phyloP scores from a whole-genome alignment of 2,113 vertebrate species.

The Oncorhynchus kisutch region DNA sequence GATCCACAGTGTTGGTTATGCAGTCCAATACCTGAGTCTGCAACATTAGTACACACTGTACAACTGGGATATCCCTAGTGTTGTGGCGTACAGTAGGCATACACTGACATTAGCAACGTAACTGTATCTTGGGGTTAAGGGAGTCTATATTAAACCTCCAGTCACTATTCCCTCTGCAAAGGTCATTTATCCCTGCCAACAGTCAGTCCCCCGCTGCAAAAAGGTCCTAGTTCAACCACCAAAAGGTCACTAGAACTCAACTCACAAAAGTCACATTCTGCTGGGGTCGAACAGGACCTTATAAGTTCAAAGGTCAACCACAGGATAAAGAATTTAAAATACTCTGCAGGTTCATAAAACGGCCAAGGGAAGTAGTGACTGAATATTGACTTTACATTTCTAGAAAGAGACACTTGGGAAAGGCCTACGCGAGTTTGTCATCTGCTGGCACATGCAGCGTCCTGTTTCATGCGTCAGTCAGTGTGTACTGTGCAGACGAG shows the following conservation, averaged over 20 bases:
- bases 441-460: neutral
- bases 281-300: constrained; percentile 36
- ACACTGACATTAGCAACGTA: constrained; percentile 67
- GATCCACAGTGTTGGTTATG: neutral
- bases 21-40: constrained; percentile 1
- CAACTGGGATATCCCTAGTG: neutral
- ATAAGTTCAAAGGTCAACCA: constrained; percentile 19
- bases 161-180: constrained; percentile 59
- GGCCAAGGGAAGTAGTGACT: neutral
- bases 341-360: constrained; percentile 1
- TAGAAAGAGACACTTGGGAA: neutral
- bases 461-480: neutral
- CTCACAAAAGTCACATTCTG: constrained; percentile 73
- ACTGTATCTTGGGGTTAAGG: constrained; percentile 61
- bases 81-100: constrained; percentile 21
- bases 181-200: constrained; percentile 51
- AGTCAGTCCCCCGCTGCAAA: constrained; percentile 32
- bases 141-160: constrained; percentile 70
- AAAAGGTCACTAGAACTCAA: constrained; percentile 64
- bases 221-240: constrained; percentile 71
- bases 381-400: constrained; percentile 33
- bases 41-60: neutral
- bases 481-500: neutral
- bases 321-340: constrained; percentile 22
- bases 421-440: neutral